Base-by-base conservation (phyloP, 2,113 vertebrate species). In the Archocentrus centrarchus region DNA sequence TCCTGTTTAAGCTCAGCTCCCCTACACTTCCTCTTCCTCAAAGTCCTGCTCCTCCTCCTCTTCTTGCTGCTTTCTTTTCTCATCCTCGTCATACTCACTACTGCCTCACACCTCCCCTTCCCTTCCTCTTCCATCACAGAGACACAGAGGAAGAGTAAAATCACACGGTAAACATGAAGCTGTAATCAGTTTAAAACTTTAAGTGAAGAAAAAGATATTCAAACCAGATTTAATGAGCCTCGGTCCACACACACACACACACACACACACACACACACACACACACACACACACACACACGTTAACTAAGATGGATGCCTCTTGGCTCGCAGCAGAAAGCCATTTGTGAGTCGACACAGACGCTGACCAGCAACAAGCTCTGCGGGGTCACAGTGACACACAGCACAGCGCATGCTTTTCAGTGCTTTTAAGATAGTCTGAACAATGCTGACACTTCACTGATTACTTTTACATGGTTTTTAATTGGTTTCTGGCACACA, bases 311-410 rank as follows among this genome's bases (percentile, higher is more conserved):
- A 93, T 66, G 79, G 84, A 93, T 90, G 91, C 17, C 44, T 77
- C 81, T 76, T 88, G 91, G 91, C 90, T 89, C 53, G 0, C 79
- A 86, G 78, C 50, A 77, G 80, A 83, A 78, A 88, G 80, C 77
- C 79, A 86, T 92, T 81, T 87, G 83, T 83, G 82, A 90, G 80
- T 59, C 57, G 80, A 88, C 76, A 35, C 80, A 84, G 90, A 87
- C 24, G 55, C 70, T 66, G 87, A 84, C 79, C 75, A 58, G 77
- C 39, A 17, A n/a, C 59, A 61, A 77, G 77, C 53, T 83, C 2
- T 77, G 87, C 86, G 76, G 92, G 92, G 93, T 94, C 92, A 89
- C 50, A 2, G 41, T 92, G 93, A 94, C 93, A 88, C 37, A 2
- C 59, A 80, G 63, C 32, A 50, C 79, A 79, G 63, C 4, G 4